Evolutionary conservation across 2,888 invertebrate species (phyloP), one percentile per base, ranked within the genome.

Genomic region (Alsophila aescularia): DNA sequence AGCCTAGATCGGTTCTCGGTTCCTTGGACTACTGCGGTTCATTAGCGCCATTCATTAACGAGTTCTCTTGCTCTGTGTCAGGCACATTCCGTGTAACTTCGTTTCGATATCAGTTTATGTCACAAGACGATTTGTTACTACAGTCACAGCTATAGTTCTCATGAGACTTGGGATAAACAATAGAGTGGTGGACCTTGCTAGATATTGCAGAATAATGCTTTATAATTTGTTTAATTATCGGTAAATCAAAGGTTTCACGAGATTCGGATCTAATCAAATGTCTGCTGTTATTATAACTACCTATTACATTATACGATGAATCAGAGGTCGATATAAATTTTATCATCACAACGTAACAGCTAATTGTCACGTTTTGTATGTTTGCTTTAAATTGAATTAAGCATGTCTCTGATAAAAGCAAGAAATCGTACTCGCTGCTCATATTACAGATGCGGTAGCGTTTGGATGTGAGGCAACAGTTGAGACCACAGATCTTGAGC

Each of bases 1-100:
- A 73, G 74, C 69, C 56, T 62, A 57, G 58, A 64, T 73, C 56
- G 60, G 57, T 60, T 64, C 54, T 52, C 51, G 5, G 8, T 60
- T 56, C 60, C 58, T 66, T 35, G 55, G 47, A 65, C 49, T 47
- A 40, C 44, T 59, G 52, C 40, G 53, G 52, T 42, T 61, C 49
- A 72, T 76, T 74, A 72, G 52, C 64, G 50, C 56, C 59, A 34
- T 49, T 44, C 29, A 44, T 35, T 36, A 39, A 40, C 34, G 31
- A 32, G n/a, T 12, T 44, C 24, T 31, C 13, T 36, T 27, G 14
- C 16, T 6, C 6, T 5, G 18, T 29, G 18, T 37, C 18, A 41
- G 18, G 24, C 24, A 21, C n/a, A 24, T 52, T 39, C 32, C 13
- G 2, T 9, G 15, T 14, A 16, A 14, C 14, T 10, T 10, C 41